Evolutionary conservation across 1,140 invertebrate species (phyloP).

Genomic region (Drosophila mojavensis): DNA sequence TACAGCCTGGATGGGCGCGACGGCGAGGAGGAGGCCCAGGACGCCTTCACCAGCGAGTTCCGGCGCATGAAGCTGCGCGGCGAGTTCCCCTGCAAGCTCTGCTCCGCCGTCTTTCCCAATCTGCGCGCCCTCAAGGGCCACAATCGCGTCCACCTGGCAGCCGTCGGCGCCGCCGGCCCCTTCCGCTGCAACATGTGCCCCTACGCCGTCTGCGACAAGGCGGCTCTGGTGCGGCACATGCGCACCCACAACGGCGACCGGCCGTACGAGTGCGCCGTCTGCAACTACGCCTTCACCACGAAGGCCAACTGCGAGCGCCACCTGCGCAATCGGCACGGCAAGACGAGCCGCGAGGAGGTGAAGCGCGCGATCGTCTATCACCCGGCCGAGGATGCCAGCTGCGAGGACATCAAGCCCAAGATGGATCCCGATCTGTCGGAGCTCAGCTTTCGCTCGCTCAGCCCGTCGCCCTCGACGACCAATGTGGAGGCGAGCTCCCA

Average conservation of each 20-base stretch:
- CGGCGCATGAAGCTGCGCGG: slow-evolving; percentile 93
- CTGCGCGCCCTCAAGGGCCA: slow-evolving; percentile 95
- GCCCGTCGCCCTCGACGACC: slow-evolving; percentile 28
- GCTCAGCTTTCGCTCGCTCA: slow-evolving; percentile 66
- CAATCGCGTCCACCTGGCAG: slow-evolving; percentile 90
- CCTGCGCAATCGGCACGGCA: slow-evolving; percentile 95
- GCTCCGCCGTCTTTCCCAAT: slow-evolving; percentile 93
- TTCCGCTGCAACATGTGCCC: slow-evolving; percentile 97
- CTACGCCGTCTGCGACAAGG: slow-evolving; percentile 95
- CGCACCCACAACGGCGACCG: slow-evolving; percentile 97
- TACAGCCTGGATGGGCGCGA: slow-evolving; percentile 82
- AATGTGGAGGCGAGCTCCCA: slow-evolving; percentile 76
- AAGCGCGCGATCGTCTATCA: slow-evolving; percentile 94
- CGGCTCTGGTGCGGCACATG: slow-evolving; percentile 94
- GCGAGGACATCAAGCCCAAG: slow-evolving; percentile 85
- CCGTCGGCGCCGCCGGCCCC: slow-evolving; percentile 88
- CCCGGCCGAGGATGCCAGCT: slow-evolving; percentile 91
- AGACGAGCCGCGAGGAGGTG: slow-evolving; percentile 91
- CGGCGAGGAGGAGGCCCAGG: slow-evolving; percentile 91
- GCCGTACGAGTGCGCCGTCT: slow-evolving; percentile 96
- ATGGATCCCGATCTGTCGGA: slow-evolving; percentile 57
- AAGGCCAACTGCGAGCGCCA: slow-evolving; percentile 96
- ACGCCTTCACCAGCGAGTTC: slow-evolving; percentile 91
- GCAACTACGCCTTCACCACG: slow-evolving; percentile 98
- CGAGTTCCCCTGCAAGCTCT: slow-evolving; percentile 95